phyloP scores from a whole-genome alignment of 2,113 vertebrate species.

The Hydrolagus affinis region DNA sequence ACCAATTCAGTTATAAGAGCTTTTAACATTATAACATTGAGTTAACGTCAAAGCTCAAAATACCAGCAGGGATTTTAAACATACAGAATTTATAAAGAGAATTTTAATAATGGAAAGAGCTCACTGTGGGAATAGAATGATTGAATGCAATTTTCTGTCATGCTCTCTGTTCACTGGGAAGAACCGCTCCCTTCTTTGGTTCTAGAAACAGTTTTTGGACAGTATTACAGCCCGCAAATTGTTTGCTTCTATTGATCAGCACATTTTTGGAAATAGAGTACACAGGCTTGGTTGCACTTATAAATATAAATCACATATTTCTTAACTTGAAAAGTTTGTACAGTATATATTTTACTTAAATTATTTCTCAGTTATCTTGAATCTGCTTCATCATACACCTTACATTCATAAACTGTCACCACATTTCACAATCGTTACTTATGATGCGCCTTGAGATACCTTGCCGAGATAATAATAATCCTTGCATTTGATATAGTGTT shows the following conservation, averaged over 20 bases:
- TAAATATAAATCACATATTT: neutral
- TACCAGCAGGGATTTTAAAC: neutral
- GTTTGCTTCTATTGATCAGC: neutral
- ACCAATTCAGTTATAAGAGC: neutral
- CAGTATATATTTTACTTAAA: too few species aligned
- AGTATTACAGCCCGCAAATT: neutral
- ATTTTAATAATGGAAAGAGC: neutral
- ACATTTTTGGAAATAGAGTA: neutral
- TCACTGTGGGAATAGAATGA: neutral
- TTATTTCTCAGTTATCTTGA: too few species aligned
- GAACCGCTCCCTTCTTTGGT: constrained; percentile 11
- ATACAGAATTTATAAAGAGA: neutral
- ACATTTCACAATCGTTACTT: too few species aligned
- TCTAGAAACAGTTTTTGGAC: neutral
- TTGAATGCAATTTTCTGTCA: neutral
- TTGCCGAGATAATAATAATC: too few species aligned
- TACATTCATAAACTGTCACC: too few species aligned
- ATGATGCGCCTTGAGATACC: too few species aligned
- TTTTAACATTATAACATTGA: neutral
- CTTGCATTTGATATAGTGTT: too few species aligned
- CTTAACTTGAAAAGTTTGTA: too few species aligned
- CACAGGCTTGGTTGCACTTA: neutral
- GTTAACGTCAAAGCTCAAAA: neutral
- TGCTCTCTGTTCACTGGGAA: neutral
- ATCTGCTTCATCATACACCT: too few species aligned